Base-by-base conservation (phyloP, 2,797 vertebrate species). In the Coracias cyanogaster region DNA sequence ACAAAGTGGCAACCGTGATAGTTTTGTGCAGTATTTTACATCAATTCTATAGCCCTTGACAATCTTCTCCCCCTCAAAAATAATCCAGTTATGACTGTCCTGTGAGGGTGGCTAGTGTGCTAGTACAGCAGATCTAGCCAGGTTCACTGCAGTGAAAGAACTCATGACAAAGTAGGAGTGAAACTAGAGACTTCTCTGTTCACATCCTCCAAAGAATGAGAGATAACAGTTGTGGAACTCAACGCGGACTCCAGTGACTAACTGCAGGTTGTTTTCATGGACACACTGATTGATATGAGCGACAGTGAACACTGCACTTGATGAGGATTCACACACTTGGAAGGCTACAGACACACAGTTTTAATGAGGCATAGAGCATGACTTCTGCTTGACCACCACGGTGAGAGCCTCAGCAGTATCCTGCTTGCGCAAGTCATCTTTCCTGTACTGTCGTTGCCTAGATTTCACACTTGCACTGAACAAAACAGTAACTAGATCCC, bases 161-260 rank as follows among this genome's bases (percentile, higher is more conserved):
- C 78, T 70, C 37, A 45, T 6, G 49, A 19, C 28, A 35, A 49
- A 79, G 26, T 1, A 89, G 37, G n/a, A 80, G 15, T 8, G 3
- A 20, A 84, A 66, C 46, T 45, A 25, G 26, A 69, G 33, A 17
- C 8, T 25, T 2, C 0, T 19, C 21, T n/a, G 16, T n/a, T 76
- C n/a, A 35, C 5, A 15, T 55, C 33, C 37, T 13, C 57, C 46
- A 3, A 54, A 10, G 28, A n/a, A n/a, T 0, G 2, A 43, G 24
- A 45, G 10, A n/a, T 2, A 22, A 35, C 26, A 8, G 25, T 55
- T 6, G 4, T 51, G 37, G 17, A 79, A 72, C 17, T 49, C 46
- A 33, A 0, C 1, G 7, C 4, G 33, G 39, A 22, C 45, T 37
- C 0, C 6, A 14, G 0, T 2, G 41, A 15, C 43, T 29, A 39